A percentile compares a stretch with the other conserved stretches of the same genome.
Evolutionary conservation across 2,113 vertebrate species (phyloP).

Genomic region (Amia ocellicauda): DNA sequence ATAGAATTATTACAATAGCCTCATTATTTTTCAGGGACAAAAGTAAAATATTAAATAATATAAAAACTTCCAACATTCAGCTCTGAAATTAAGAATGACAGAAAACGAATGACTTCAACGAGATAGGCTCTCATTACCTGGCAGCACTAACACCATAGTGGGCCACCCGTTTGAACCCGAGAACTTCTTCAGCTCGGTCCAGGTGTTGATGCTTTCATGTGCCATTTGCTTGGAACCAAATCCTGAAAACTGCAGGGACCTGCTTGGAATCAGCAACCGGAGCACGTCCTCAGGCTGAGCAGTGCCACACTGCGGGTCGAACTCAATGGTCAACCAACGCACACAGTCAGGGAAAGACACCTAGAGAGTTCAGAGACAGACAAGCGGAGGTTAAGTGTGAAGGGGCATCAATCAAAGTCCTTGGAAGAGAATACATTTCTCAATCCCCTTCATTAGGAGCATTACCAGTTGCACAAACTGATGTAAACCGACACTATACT

Average conservation of each 20-base stretch:
- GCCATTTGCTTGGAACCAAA: slow-evolving; percentile 81
- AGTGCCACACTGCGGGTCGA: slow-evolving; percentile 92
- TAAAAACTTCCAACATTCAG: too few relatives aligned
- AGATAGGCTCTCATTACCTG: slow-evolving; percentile 64
- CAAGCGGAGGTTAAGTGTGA: slow-evolving; percentile 2
- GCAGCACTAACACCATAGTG: slow-evolving; percentile 86
- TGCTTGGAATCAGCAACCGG: slow-evolving; percentile 88
- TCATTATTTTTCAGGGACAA: too few relatives aligned
- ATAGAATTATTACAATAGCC: too few relatives aligned
- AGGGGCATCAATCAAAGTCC: too few relatives aligned
- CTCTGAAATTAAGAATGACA: too few relatives aligned
- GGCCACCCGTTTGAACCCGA: slow-evolving; percentile 93
- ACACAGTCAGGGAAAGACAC: slow-evolving; percentile 97
- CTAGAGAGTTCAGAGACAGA: slow-evolving; percentile 51
- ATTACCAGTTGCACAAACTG: too few relatives aligned
- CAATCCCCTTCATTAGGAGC: too few relatives aligned
- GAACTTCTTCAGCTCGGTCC: slow-evolving; percentile 96
- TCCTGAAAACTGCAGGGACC: slow-evolving; percentile 77
- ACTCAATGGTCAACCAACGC: slow-evolving; percentile 93
- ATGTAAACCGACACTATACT: too few relatives aligned
- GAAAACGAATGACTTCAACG: too few relatives aligned
- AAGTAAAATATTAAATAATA: too few relatives aligned
- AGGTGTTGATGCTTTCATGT: slow-evolving; percentile 93
- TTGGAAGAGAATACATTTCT: too few relatives aligned
- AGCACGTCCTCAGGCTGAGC: slow-evolving; percentile 94